These are phyloP conservation scores for Metopia argyrocephala DNA, from an alignment of 2,888 invertebrate genomes.

Conservation along the genomic window DNA sequence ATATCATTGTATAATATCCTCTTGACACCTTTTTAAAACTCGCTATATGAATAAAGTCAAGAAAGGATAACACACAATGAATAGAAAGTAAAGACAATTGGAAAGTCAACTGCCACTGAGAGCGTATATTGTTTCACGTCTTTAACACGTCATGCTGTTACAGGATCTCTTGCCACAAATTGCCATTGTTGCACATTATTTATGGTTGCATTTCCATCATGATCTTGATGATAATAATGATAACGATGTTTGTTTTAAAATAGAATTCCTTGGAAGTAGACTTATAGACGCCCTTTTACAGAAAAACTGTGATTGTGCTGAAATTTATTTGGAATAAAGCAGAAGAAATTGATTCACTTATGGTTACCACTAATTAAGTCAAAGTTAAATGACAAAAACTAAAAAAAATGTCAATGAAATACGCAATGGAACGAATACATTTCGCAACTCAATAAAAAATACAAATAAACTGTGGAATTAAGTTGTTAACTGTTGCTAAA, in stretches of 20 bases:
- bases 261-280: conserved; percentile 64
- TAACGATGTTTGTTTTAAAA: conserved; percentile 28
- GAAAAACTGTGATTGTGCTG: neutral
- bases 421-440: conserved; percentile 43
- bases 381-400: conserved; percentile 10
- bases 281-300: conserved; percentile 68
- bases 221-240: conserved; percentile 38
- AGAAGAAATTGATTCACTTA: conserved; percentile 71
- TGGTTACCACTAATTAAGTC: conserved; percentile 68
- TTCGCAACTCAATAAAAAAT: neutral
- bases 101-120: conserved; percentile 42
- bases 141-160: conserved; percentile 45
- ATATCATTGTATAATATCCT: conserved; percentile 40
- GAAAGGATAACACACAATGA: neutral
- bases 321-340: conserved; percentile 68
- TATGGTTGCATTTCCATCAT: conserved; percentile 56
- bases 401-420: neutral
- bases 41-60: neutral
- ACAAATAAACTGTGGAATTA: neutral
- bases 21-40: conserved; percentile 54
- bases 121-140: conserved; percentile 18
- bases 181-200: conserved; percentile 58
- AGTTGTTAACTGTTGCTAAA: neutral
- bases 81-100: neutral
- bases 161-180: conserved; percentile 54